Base-by-base conservation (phyloP, 2,888 invertebrate species). In the Amphimallon solstitiale region DNA sequence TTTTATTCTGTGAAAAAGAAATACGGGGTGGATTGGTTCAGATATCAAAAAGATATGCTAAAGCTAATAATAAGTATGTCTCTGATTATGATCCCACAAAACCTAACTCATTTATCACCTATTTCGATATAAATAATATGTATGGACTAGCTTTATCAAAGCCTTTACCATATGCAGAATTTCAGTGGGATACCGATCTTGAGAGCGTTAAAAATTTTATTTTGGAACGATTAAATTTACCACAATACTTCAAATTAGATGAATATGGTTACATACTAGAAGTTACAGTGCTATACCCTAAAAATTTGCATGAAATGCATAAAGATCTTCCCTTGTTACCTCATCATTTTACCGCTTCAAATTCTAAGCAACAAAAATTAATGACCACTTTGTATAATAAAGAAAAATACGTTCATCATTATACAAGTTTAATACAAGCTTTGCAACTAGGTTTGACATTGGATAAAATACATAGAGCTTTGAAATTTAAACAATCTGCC, bases 31-130 rank as follows among this genome's bases (percentile, higher is more conserved):
- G 69, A 0, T 10, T 71, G 1, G 74, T 75, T 10, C 69, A 79
- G 4, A 72, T 72, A 74, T 14, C 14, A n/a, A 65, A 14, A 35
- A 46, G 75, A 17, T 74, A 78, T 70, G 73, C 73, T 2, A 70
- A 71, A 65, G 79, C 78, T 2, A 80, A 80, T 70, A 80, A 81
- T 68, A 76, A 73, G 67, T 80, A 78, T 66, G 71, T 81, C 64
- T 56, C 65, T 0, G 65, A 74, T 14, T 80, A 73, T 69, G 67
- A 81, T 72, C 21, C 68, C 2, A 54, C 45, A 6, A 60, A 74
- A 68, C 54, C 69, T 17, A 52, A 61, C 1, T 65, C 65, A 4
- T 77, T 72, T 69, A 46, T 79, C 19, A 69, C 74, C 60, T 77
- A 77, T 72, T 72, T 72, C 46, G 78, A 79, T 66, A 74, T 73